phyloP scores from a whole-genome alignment of 2,888 invertebrate genomes.

The Epinotia nisella region DNA sequence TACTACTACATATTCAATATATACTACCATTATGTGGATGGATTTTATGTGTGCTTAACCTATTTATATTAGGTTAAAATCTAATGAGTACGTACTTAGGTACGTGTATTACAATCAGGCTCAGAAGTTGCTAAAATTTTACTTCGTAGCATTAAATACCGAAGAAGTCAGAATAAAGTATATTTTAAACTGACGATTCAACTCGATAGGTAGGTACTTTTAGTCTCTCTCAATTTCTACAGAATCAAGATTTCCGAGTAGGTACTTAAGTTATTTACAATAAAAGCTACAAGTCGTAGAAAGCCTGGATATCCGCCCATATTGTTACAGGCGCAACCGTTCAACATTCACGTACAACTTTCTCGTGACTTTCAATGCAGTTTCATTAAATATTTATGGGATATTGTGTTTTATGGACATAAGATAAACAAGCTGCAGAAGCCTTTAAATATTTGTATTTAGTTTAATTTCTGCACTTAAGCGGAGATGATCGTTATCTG shows the following conservation, averaged over 20 bases:
- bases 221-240: background rate
- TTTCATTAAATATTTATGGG: conserved; percentile 22
- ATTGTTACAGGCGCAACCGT: conserved; percentile 16
- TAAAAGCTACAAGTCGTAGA: conserved; percentile 19
- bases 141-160: background rate
- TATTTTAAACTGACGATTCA: background rate
- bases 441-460: background rate
- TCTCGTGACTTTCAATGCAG: conserved; percentile 29
- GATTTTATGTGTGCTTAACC: no score
- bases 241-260: conserved; percentile 3
- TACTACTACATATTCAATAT: no score
- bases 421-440: background rate
- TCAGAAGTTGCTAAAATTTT: background rate
- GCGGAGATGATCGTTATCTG: no score
- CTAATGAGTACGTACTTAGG: no score
- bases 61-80: no score
- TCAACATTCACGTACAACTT: conserved; percentile 27
- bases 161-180: background rate
- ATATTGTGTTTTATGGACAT: background rate
- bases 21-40: no score
- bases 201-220: background rate
- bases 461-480: background rate
- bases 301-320: conserved; percentile 18
- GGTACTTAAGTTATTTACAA: background rate
- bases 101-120: background rate